Conservation (phyloP, 2,888 invertebrate species). For the Cephus pygmeus region DNA sequence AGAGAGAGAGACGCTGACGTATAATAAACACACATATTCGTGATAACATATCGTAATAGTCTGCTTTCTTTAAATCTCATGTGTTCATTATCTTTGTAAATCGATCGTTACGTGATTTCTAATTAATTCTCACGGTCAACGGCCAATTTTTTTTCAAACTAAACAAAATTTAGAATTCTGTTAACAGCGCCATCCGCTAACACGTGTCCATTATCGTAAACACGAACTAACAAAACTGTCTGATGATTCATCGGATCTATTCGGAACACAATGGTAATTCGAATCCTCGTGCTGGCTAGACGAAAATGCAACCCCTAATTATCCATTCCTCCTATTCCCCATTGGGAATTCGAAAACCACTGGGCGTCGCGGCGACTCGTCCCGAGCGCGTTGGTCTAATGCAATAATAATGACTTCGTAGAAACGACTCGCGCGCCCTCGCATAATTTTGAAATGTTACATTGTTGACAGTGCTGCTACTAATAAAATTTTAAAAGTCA, state of each 20-base stretch:
- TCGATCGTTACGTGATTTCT: background rate
- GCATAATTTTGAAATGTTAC: background rate
- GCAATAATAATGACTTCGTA: constrained; percentile 43
- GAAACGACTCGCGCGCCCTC: constrained; percentile 26
- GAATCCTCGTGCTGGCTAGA: background rate
- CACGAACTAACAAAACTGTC: background rate
- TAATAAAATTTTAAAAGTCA: background rate
- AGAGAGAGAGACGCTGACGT: background rate
- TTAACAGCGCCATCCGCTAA: background rate
- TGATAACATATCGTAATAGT: background rate
- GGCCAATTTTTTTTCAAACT: background rate
- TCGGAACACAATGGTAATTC: constrained; percentile 2
- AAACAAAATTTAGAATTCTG: background rate
- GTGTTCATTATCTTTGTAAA: background rate
- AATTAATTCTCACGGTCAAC: background rate
- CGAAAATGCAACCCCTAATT: constrained; percentile 32
- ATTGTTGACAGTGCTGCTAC: background rate
- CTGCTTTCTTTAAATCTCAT: background rate
- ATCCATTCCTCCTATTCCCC: constrained; percentile 40
- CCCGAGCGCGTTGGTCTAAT: constrained; percentile 25
- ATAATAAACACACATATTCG: background rate
- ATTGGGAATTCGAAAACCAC: constrained; percentile 15
- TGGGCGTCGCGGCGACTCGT: constrained; percentile 25
- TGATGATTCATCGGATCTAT: constrained; percentile 3
- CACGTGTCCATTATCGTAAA: background rate